Conservation (phyloP, 2,888 invertebrate genomes). For the Cephus runcator region DNA sequence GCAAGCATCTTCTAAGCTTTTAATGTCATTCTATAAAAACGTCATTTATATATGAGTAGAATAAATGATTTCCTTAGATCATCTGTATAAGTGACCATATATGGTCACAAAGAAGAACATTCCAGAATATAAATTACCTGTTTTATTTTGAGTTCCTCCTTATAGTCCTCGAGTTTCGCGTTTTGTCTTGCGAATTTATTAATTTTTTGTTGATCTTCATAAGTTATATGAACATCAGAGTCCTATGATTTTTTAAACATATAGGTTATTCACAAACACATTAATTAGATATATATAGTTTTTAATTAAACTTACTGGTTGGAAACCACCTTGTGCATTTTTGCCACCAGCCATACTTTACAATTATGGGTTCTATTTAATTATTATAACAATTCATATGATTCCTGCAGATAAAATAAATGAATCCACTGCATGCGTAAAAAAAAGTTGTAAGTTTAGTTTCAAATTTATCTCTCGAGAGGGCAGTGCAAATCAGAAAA, state of each 20-base stretch:
- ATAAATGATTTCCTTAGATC: not conserved
- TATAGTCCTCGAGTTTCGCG: slow-evolving; percentile 90
- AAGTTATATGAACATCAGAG: slow-evolving; percentile 92
- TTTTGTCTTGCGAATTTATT: slow-evolving; percentile 96
- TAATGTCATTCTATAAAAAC: slow-evolving; percentile 78
- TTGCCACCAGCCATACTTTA: slow-evolving; percentile 51
- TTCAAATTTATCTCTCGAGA: not conserved
- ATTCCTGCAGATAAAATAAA: not conserved
- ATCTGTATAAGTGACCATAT: slow-evolving; percentile 37
- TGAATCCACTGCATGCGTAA: not conserved
- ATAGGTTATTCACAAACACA: slow-evolving; percentile 35
- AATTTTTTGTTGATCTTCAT: slow-evolving; percentile 97
- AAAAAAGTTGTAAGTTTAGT: not conserved
- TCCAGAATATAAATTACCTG: slow-evolving; percentile 68
- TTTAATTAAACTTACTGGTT: slow-evolving; percentile 70
- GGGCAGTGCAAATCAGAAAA: not conserved
- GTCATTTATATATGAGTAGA: not conserved
- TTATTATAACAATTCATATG: not conserved
- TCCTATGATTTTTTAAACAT: slow-evolving; percentile 69
- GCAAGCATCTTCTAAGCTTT: slow-evolving; percentile 92
- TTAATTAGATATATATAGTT: slow-evolving; percentile 13
- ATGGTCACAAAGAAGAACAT: slow-evolving; percentile 36
- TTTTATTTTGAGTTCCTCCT: slow-evolving; percentile 86
- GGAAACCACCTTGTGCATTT: slow-evolving; percentile 72
- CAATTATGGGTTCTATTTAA: not conserved